These are phyloP conservation scores for Neodiprion lecontei DNA, from an alignment of 1,140 invertebrate genomes.

Conservation along the genomic window DNA sequence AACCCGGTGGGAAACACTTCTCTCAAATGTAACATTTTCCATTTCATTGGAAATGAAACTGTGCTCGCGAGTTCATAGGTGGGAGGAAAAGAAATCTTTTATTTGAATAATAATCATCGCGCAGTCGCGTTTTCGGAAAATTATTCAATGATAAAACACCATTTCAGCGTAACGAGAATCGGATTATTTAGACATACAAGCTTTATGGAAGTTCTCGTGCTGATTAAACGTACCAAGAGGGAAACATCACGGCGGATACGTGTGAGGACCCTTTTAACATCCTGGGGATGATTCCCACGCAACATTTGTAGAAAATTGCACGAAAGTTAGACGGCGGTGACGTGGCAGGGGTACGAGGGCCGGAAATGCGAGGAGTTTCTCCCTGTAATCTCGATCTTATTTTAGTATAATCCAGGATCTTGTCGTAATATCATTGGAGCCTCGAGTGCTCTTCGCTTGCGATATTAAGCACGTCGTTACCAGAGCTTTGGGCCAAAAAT, in stretches of 20 bases:
- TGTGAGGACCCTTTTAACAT: neutral
- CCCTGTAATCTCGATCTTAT: neutral
- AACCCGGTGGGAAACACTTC: neutral
- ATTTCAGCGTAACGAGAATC: neutral
- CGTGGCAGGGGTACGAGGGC: neutral
- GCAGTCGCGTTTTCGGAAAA: too few species aligned
- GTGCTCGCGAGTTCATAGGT: too few species aligned
- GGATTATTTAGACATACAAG: neutral
- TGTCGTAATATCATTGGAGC: neutral
- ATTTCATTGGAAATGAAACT: too few species aligned
- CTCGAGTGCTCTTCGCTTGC: neutral
- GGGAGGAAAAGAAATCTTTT: too few species aligned
- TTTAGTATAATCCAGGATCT: neutral
- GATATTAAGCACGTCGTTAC: neutral
- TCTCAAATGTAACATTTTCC: too few species aligned
- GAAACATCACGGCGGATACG: neutral
- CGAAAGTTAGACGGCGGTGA: neutral
- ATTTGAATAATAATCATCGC: too few species aligned
- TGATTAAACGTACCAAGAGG: neutral
- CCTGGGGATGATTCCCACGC: neutral
- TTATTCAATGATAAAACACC: too few species aligned
- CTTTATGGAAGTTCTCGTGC: neutral
- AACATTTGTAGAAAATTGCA: neutral
- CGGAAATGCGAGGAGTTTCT: neutral
- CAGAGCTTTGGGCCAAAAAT: too few species aligned